Evolutionary conservation across 2,113 vertebrate genomes (phyloP).

Genomic region (Zosterops borbonicus): DNA sequence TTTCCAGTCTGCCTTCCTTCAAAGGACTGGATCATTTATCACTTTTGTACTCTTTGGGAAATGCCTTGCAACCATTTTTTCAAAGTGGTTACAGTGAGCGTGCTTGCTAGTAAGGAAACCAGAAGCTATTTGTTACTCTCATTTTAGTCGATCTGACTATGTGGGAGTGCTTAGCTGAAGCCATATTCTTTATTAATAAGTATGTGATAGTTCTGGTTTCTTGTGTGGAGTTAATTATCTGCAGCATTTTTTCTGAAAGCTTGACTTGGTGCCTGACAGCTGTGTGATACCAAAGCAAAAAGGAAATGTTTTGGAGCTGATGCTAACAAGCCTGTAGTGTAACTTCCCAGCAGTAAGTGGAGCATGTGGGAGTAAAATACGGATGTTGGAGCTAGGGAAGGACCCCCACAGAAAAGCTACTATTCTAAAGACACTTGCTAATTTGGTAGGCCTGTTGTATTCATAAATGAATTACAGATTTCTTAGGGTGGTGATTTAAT

Average conservation of each 20-base stretch:
- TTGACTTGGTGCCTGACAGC: neutral
- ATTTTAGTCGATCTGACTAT: neutral
- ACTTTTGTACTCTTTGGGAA: neutral
- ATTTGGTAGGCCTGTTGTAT: neutral
- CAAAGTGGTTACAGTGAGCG: neutral
- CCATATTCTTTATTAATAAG: neutral
- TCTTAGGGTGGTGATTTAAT: neutral
- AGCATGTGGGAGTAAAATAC: neutral
- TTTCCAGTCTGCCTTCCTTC: neutral
- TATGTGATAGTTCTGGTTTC: neutral
- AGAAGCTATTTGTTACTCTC: neutral
- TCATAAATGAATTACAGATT: neutral
- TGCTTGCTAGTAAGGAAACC: neutral
- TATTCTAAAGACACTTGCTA: neutral
- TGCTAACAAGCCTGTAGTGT: neutral
- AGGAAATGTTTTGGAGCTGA: neutral
- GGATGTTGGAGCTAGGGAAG: neutral
- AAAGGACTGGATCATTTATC: neutral
- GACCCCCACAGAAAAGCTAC: neutral
- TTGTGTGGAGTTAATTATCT: neutral
- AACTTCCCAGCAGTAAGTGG: neutral
- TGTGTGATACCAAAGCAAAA: neutral
- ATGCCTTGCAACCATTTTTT: neutral
- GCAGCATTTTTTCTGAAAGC: neutral
- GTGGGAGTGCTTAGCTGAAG: neutral